Base-by-base conservation (phyloP, 2,113 vertebrate species). In the Vulpes vulpes region DNA sequence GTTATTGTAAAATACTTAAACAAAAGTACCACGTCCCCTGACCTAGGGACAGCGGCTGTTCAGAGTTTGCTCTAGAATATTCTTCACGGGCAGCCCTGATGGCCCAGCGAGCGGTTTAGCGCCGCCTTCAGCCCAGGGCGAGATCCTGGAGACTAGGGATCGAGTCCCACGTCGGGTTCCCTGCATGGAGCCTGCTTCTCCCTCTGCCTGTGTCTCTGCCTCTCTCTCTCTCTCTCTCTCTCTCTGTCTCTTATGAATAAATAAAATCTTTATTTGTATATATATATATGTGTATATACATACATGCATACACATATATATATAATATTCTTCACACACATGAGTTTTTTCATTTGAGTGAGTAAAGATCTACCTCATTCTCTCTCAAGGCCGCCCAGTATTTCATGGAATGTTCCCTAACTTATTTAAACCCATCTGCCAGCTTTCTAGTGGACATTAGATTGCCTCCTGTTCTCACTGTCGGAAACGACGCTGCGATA, bases 301-400 rank as follows among this genome's bases (percentile, higher is more conserved):
- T 35, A 35, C 35, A 35, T 35, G 2, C 35, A 35, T 43, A 43
- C 3, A 5, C 1, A 43, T 43, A 43, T 43, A 43, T 6, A 43
- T 43, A 43, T 43, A 82, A 81, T 81, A 30, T 19, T 8, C 64
- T 96, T 95, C n/a, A 84, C 35, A 43, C 49, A 60, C 30, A 38
- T 65, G 59, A 86, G 69, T 90, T 78, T 97, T 73, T 71, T 8
- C 1, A 92, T 90, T 51, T 87, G 71, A 94, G 53, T 55, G 25
- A 14, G 1, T 57, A 59, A 49, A 81, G 22, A 20, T 59, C n/a
- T 80, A 62, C 35, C 51, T 59, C 95, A 79, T 35, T 73, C 57
- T 32, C 27, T 64, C 78, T 79, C 38, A 89, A 85, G 27, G 12
- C 76, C 81, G 71, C 10, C 8, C 35, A 74, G 80, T 73, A 49